Base-by-base conservation (phyloP, 2,113 vertebrate species). In the Myrmecobius fasciatus region DNA sequence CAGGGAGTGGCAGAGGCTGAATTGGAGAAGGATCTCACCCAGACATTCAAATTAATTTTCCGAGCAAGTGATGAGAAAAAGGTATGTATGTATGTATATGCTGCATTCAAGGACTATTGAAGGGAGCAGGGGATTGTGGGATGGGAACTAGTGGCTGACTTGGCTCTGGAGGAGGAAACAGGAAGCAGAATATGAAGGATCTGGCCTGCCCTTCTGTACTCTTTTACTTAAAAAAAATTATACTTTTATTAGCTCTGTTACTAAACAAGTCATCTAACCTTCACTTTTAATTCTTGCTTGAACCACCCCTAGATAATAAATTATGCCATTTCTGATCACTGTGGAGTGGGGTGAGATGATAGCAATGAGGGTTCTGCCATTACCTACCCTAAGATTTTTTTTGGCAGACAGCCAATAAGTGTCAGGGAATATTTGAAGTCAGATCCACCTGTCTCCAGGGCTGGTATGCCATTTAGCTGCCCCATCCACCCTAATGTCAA, bases 1-100 rank as follows among this genome's bases (percentile, higher is more conserved):
- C 11, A 99, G 99, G 99, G 99, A 0, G 98, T 99, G 0, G 99
- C 99, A 0, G 99, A 99, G 95, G 98, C 98, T 0, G 99, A 99
- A 97, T 96, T 99, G 47, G 99, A 99, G 95, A 98, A 97, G 96
- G 97, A 99, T 94, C 51, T 99, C 47, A 96, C 91, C 95, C 98
- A 98, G 20, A 98, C 99, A 0, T 98, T 99, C 94, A 99, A 98
- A 91, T 92, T 95, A 52, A 83, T 99, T n/a, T 99, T 99, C 88
- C 97, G 49, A 91, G 96, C 98, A 31, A 91, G 5, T 43, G 97
- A 92, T 53, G 96, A 91, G 92, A 99, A 99, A 95, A 97, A 96
- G 75, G 4, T 8, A 83, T 43, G 26, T 83, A 51, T 51, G 49
- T 48, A n/a, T 75, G 36, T 22, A 22, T 43, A 43, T 83, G 1